Percentiles rank a stretch among this genome's conserved stretches.
phyloP scores from a whole-genome alignment of 2,797 vertebrate species.

The Oophaga sylvatica region DNA sequence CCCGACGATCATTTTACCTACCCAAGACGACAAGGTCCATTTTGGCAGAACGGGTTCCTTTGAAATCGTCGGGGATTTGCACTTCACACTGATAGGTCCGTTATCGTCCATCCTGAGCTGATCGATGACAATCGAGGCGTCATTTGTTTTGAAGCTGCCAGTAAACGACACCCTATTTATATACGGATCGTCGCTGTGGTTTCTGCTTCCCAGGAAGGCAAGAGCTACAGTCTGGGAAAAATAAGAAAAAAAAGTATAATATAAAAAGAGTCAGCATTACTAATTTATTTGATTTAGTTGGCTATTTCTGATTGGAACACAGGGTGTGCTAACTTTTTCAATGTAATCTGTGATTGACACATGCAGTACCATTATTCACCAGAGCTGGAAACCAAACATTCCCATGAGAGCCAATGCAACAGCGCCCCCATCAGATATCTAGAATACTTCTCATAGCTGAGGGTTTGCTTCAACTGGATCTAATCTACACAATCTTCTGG shows the following conservation, averaged over 20 bases:
- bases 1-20: conserved; percentile 58
- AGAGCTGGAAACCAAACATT: background rate
- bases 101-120: conserved; percentile 73
- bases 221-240: conserved; percentile 63
- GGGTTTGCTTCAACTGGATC: background rate
- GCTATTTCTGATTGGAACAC: too few relatives aligned
- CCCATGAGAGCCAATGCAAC: background rate
- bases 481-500: too few relatives aligned
- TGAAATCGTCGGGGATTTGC: conserved; percentile 46
- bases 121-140: conserved; percentile 67
- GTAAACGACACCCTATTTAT: conserved; percentile 57
- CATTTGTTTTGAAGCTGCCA: rapidly evolving
- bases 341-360: background rate
- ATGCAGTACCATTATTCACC: background rate
- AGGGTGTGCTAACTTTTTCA: too few relatives aligned
- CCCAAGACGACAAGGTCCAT: conserved; percentile 71
- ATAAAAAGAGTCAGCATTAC: too few relatives aligned
- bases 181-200: conserved; percentile 45
- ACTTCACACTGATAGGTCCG: conserved; percentile 68
- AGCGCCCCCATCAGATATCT: background rate
- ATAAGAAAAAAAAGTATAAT: too few relatives aligned
- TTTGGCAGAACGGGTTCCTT: rapidly evolving
- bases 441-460: too few relatives aligned
- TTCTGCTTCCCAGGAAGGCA: rapidly evolving
- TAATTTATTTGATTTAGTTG: too few relatives aligned